Percentiles rank a stretch among this genome's conserved stretches.
These are phyloP conservation scores for Flexamia atlantica DNA, from an alignment of 2,888 invertebrate genomes.

Conservation along the genomic window DNA sequence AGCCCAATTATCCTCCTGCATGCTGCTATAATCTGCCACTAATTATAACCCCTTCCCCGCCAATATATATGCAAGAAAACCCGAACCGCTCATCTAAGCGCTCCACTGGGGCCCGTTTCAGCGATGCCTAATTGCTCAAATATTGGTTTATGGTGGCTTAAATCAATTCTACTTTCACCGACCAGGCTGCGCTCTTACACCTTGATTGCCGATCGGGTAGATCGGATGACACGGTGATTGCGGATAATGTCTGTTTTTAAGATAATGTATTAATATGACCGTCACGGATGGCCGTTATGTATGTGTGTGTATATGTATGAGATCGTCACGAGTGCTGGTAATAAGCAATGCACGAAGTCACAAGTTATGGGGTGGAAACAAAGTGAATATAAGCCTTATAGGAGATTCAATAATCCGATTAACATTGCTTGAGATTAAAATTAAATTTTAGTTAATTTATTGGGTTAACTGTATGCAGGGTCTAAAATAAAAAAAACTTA, in stretches of 20 bases:
- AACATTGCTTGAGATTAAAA: no score
- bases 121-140: constrained; percentile 38
- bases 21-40: constrained; percentile 30
- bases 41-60: constrained; percentile 31
- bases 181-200: background rate
- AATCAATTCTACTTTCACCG: constrained; percentile 45
- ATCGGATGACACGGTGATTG: constrained; percentile 6
- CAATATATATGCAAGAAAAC: constrained; percentile 37
- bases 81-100: constrained; percentile 28
- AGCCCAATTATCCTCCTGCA: constrained; percentile 9
- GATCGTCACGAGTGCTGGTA: no score
- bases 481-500: no score
- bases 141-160: constrained; percentile 39
- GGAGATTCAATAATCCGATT: no score
- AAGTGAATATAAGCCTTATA: no score
- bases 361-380: no score
- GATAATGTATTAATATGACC: background rate
- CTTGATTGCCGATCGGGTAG: background rate
- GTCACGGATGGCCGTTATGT: no score
- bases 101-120: background rate
- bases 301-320: no score
- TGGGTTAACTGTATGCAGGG: no score
- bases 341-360: no score
- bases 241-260: background rate
- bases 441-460: no score